Base-by-base conservation (phyloP, 2,797 vertebrate species). In the Manis crassicaudata region DNA sequence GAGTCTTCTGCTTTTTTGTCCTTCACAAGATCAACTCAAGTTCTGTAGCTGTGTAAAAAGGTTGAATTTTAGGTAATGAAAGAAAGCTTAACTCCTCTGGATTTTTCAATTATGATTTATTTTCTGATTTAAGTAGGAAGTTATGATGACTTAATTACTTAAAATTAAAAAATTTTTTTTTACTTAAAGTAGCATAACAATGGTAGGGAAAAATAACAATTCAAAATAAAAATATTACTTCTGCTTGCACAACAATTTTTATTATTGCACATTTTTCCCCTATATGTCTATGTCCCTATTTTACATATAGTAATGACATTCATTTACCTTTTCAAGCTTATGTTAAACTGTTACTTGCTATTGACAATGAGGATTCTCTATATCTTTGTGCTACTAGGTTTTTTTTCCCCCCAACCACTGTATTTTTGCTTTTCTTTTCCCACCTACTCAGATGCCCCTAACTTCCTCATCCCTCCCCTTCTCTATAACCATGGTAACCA, bases 11-110 rank as follows among this genome's bases (percentile, higher is more conserved):
- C 60, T 82, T 83, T 58, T 88, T 52, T 86, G 75, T 67, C 77
- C 77, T 95, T 94, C 81, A 89, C 81, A 70, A 95, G 73, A 82
- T 52, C 68, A 92, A 93, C 43, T 32, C 29, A 83, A 91, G 21
- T 72, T 92, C 35, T 79, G 43, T 21, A 93, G 40, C 77, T 82
- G 3, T 70, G 37, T 75, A 43, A 73, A 83, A 95, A 72, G 43
- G 82, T 16, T 84, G 23, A 77, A 68, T 86, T 91, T 90, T 35
- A 84, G 65, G 70, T 50, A 76, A 86, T 65, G 60, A 43, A 92
- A 81, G 32, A 63, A 91, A 95, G 67, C 58, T 75, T 79, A 95
- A 60, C 11, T 88, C 32, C 76, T 93, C 67, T 50, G n/a, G 54
- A 58, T 92, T 93, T 93, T 84, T 73, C 14, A 62, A 63, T 52